These are phyloP conservation scores for Callipepla californica DNA, from an alignment of 2,113 vertebrate species.

Conservation along the genomic window DNA sequence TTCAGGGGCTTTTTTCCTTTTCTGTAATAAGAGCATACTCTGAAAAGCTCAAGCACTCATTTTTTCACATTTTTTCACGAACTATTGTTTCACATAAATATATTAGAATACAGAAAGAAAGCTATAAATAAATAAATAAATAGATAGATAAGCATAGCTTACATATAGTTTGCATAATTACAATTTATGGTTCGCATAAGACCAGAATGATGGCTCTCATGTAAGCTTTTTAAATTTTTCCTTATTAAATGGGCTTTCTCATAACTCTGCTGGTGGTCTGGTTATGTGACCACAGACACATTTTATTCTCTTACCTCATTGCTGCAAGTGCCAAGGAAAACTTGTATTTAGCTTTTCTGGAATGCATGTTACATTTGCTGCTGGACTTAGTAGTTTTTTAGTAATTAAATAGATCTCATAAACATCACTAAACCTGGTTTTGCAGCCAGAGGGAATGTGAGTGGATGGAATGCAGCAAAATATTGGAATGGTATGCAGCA, in stretches of 20 bases:
- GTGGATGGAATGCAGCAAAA: conserved; percentile 36
- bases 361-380: conserved; percentile 48
- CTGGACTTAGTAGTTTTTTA: conserved; percentile 39
- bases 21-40: background rate
- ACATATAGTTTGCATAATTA: conserved; percentile 13
- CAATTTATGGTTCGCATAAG: background rate
- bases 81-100: background rate
- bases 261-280: conserved; percentile 52
- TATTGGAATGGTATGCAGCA: conserved; percentile 28
- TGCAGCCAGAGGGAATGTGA: conserved; percentile 19
- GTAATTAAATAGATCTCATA: conserved; percentile 21
- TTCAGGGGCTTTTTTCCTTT: fast-evolving
- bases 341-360: conserved; percentile 64
- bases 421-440: conserved; percentile 30
- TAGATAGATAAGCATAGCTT: background rate
- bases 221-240: conserved; percentile 47
- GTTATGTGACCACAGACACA: conserved; percentile 62
- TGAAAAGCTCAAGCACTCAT: background rate
- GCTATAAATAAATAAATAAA: background rate
- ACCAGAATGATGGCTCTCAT: conserved; percentile 8
- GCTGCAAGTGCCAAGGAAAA: conserved; percentile 54
- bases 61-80: background rate
- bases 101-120: conserved; percentile 18
- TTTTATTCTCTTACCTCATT: conserved; percentile 72
- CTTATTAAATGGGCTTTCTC: conserved; percentile 43